These are phyloP conservation scores for Hedychridium roseum DNA, from an alignment of 2,888 invertebrate genomes.

Conservation along the genomic window DNA sequence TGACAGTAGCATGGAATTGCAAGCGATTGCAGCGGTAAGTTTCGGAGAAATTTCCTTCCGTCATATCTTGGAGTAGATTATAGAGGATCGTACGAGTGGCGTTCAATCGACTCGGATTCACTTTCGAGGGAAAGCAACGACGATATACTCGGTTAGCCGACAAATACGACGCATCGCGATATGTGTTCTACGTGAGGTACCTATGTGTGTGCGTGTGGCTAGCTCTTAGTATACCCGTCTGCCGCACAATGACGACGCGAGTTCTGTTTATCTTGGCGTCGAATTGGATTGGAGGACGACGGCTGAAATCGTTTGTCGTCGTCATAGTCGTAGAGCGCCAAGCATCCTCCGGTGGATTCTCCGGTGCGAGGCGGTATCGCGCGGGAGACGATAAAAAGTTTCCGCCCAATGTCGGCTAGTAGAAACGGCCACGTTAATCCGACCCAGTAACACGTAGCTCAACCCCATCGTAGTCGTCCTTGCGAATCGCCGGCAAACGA, in stretches of 20 bases:
- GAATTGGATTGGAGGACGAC: neutral
- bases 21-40: neutral
- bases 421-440: slow-evolving; percentile 4
- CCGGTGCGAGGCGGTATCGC: neutral
- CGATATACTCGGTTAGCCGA: too few species aligned
- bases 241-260: neutral
- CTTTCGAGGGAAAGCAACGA: neutral
- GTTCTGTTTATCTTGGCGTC: slow-evolving; percentile 2
- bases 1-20: neutral
- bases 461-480: neutral
- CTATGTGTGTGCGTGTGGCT: too few species aligned
- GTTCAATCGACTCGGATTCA: neutral
- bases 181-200: too few species aligned
- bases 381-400: slow-evolving; percentile 3
- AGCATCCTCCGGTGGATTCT: neutral
- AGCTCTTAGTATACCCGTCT: too few species aligned
- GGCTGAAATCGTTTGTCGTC: neutral
- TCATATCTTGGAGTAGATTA: neutral
- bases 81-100: neutral
- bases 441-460: slow-evolving; percentile 3
- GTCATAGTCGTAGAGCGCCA: neutral
- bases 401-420: slow-evolving; percentile 1
- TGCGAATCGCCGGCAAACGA: slow-evolving; percentile 1
- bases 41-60: neutral
- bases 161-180: too few species aligned